Evolutionary conservation across 2,113 vertebrate species (phyloP).

Genomic region (Centrocercus urophasianus): DNA sequence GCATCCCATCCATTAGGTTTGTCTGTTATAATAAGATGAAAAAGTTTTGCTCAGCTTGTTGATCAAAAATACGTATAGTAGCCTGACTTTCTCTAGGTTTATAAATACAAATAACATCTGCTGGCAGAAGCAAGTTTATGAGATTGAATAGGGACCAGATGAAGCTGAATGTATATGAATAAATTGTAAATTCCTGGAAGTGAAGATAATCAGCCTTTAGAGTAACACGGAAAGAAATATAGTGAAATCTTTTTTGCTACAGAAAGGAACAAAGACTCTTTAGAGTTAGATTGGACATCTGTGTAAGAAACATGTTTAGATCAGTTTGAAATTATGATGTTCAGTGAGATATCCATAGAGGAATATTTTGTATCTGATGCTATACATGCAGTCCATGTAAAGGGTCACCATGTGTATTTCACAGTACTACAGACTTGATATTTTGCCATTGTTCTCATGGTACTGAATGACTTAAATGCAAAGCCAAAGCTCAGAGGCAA

Average conservation of each 20-base stretch:
- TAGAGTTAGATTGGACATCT: not conserved
- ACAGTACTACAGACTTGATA: not conserved
- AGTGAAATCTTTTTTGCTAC: not conserved
- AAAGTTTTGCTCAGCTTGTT: not conserved
- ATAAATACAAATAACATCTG: conserved; percentile 25
- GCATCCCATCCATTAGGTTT: too few species aligned
- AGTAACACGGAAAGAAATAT: not conserved
- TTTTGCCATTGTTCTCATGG: not conserved
- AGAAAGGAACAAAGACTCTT: not conserved
- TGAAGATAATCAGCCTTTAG: not conserved
- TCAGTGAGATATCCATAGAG: not conserved
- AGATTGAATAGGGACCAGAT: conserved; percentile 1
- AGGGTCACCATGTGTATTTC: not conserved
- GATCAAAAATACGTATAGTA: conserved; percentile 9
- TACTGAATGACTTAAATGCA: not conserved
- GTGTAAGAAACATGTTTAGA: not conserved
- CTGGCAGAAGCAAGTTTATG: conserved; percentile 15
- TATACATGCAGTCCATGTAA: not conserved
- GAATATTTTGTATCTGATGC: not conserved
- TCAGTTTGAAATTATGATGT: not conserved
- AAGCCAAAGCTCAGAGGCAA: not conserved
- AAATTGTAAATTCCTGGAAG: not conserved
- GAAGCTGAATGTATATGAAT: conserved; percentile 1
- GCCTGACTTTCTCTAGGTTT: not conserved
- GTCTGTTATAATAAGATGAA: not conserved